Conservation (phyloP, 2,113 vertebrate species). For the Gnathonemus echidnorhynchus region DNA sequence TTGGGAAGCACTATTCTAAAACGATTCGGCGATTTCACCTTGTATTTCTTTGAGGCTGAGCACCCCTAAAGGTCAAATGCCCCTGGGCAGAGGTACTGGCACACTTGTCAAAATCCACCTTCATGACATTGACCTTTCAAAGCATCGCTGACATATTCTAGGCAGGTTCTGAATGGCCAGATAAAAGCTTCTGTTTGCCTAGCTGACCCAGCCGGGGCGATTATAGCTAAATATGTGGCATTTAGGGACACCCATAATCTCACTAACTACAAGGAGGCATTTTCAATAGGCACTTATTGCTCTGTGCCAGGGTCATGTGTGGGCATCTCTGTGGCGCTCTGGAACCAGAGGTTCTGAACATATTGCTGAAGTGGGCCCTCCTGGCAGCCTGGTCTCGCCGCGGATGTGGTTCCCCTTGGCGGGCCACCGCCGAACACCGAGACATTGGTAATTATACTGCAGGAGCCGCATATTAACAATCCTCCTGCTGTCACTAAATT, state of each 20-base stretch:
- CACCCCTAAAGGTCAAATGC: not conserved
- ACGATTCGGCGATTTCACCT: not conserved
- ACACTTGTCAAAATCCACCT: not conserved
- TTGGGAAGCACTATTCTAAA: not conserved
- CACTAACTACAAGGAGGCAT: not conserved
- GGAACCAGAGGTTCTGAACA: not conserved
- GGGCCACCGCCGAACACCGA: not conserved
- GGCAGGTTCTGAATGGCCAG: not conserved
- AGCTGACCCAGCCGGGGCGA: not conserved
- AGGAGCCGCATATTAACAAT: constrained; percentile 37
- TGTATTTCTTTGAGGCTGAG: not conserved
- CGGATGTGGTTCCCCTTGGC: constrained; percentile 6
- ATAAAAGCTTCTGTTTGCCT: not conserved
- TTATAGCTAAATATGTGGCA: not conserved
- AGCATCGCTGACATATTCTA: not conserved
- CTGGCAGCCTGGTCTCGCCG: not conserved
- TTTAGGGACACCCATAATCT: not conserved
- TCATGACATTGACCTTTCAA: not conserved
- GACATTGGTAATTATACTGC: constrained; percentile 4
- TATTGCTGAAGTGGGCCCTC: not conserved
- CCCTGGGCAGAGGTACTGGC: not conserved
- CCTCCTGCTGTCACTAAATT: constrained; percentile 33
- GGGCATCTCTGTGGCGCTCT: not conserved
- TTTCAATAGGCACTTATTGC: not conserved
- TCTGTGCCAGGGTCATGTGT: not conserved